These are phyloP conservation scores for Oryctolagus cuniculus DNA, from an alignment of 2,113 vertebrate genomes.

Conservation along the genomic window mOryCun1.1 NC_091434.1:141891501-141892000, in stretches of 20 bases:
- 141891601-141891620: neutral
- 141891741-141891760: conserved; percentile 41
- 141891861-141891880: neutral
- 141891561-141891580: neutral
- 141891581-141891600: neutral
- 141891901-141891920: conserved; percentile 5
- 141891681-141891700: neutral
- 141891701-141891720: conserved; percentile 40
- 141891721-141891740: conserved; percentile 26
- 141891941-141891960: too few species aligned
- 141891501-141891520: conserved; percentile 50
- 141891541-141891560: neutral
- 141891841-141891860: conserved; percentile 22
- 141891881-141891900: conserved; percentile 18
- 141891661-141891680: conserved; percentile 38
- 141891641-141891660: conserved; percentile 25
- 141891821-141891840: neutral
- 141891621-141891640: conserved; percentile 8
- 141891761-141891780: neutral
- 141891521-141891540: neutral
- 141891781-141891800: neutral
- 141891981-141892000: too few species aligned
- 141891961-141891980: too few species aligned
- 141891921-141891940: conserved; percentile 20
- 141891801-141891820: neutral